Evolutionary conservation across 2,888 invertebrate genomes (phyloP).

Genomic region (Miltochrista miniata): DNA sequence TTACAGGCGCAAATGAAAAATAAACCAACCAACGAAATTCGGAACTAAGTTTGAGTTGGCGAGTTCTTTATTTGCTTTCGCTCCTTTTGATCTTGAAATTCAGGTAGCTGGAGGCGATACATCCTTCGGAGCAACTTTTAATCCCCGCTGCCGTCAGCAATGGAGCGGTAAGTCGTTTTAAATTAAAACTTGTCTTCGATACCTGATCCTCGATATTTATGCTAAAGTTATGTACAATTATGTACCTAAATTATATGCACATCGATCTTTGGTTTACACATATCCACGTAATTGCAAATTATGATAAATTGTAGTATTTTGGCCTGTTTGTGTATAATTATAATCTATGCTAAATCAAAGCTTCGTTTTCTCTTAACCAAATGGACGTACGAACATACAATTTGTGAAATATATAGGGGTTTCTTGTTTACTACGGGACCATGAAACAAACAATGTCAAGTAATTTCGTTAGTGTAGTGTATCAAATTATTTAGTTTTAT

Average conservation of each 20-base stretch:
- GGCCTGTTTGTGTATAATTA: too few relatives aligned
- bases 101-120: slow-evolving; percentile 49
- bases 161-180: slow-evolving; percentile 60
- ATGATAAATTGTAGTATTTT: too few relatives aligned
- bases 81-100: slow-evolving; percentile 43
- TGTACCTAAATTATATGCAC: too few relatives aligned
- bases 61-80: slow-evolving; percentile 42
- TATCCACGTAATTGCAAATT: slow-evolving; percentile 42
- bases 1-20: slow-evolving; percentile 34
- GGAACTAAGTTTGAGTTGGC: slow-evolving; percentile 22
- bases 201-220: slow-evolving; percentile 32
- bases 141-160: slow-evolving; percentile 60
- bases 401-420: too few relatives aligned
- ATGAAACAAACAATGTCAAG: too few relatives aligned
- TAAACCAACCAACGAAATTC: slow-evolving; percentile 17
- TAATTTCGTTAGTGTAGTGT: too few relatives aligned
- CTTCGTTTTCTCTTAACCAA: too few relatives aligned
- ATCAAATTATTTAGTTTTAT: background rate
- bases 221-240: slow-evolving; percentile 28
- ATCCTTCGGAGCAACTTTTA: slow-evolving; percentile 57
- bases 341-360: too few relatives aligned
- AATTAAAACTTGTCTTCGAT: slow-evolving; percentile 49
- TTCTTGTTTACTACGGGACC: too few relatives aligned
- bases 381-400: too few relatives aligned
- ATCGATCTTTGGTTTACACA: slow-evolving; percentile 38